phyloP scores from a whole-genome alignment of 2,113 vertebrate genomes.

The Dendropsophus ebraccatus region DNA sequence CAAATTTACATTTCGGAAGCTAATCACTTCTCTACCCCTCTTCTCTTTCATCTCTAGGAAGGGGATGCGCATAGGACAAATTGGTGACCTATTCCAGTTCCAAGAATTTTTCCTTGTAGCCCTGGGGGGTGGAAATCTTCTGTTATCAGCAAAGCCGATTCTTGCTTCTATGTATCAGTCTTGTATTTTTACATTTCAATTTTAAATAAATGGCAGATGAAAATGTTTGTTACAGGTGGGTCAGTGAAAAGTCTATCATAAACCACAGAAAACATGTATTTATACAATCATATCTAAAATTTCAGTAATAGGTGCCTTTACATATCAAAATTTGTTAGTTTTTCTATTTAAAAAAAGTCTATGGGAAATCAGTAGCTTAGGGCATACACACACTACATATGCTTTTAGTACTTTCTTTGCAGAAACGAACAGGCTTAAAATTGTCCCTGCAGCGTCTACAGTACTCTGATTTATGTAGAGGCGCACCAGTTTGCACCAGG shows the following conservation, averaged over 20 bases:
- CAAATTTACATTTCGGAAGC: slow-evolving; percentile 1
- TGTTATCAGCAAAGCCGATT: neutral
- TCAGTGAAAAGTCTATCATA: neutral
- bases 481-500: too few species aligned
- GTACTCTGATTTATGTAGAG: too few species aligned
- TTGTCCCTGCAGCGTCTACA: too few species aligned
- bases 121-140: slow-evolving; percentile 8
- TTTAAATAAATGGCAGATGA: neutral
- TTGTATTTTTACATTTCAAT: slow-evolving; percentile 20
- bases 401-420: neutral
- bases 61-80: neutral
- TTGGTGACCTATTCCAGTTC: slow-evolving; percentile 19
- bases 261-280: neutral
- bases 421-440: neutral
- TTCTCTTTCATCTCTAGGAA: slow-evolving; percentile 5
- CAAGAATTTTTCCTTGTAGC: slow-evolving; percentile 10
- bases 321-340: neutral
- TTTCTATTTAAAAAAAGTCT: neutral
- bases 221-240: slow-evolving; percentile 17
- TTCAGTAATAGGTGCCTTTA: neutral
- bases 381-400: neutral
- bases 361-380: neutral
- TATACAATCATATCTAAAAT: neutral
- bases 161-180: neutral
- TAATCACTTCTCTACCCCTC: slow-evolving; percentile 7